Evolutionary conservation across 1,140 invertebrate species (phyloP), one percentile per base, ranked within the genome.

Genomic region (Drosophila setifemur): DNA sequence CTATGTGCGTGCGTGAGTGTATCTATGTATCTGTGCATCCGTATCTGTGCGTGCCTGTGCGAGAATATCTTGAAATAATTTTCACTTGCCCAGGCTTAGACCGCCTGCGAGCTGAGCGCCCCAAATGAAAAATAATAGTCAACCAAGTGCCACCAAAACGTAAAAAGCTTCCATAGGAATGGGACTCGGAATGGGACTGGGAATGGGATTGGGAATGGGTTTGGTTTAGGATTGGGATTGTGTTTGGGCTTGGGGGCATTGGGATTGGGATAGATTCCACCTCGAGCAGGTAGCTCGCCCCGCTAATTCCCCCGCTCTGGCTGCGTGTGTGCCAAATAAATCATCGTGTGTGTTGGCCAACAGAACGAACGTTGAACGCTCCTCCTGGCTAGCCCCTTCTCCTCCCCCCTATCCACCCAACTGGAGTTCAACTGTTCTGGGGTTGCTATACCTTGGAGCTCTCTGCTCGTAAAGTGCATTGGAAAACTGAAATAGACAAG

Each of bases 401-500:
- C 28, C 28, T 33, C 60, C 11, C 14, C 40, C 47, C 19, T 1
- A 26, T 28, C 28, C 31, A 21, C 23, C 48, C 54, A 37, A 54
- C 48, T 37, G 48, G 48, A 57, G 48, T 57, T 57, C 54, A 57
- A 57, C 54, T 57, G 54, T 57, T 60, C 35, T 60, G 49, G 49
- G 18, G 25, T 14, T 26, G 54, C 39, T 29, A 50, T 60, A 57
- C 50, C 57, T 61, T 58, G 26, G 57, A 68, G 74, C 64, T 44
- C 11, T n/a, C n/a, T n/a, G 55, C 72, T 85, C 79, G 79, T 85
- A 85, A 83, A 85, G 74, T 86, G 78, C 75, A 87, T 81, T 76
- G 81, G 75, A 81, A 81, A 86, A 81, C 82, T 76, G 82, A 87
- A 87, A 81, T 69, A 86, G 76, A 87, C 81, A 86, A 87, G 73